phyloP scores from a whole-genome alignment of 2,888 invertebrate genomes.

The Synanthedon myopaeformis region DNA sequence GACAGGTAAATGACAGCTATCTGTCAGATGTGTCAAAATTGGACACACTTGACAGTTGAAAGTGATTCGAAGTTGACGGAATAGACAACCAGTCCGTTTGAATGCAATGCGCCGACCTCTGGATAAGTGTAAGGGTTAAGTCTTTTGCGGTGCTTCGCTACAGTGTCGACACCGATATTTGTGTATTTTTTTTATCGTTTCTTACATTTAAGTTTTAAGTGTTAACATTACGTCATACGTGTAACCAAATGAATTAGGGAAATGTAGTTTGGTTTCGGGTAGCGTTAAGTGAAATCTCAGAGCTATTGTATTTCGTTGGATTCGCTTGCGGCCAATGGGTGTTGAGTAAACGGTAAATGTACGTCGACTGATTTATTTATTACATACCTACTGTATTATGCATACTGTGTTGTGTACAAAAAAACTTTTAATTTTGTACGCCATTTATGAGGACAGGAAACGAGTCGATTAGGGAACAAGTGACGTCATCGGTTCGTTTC shows the following conservation, averaged over 20 bases:
- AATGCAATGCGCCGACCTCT: constrained; percentile 20
- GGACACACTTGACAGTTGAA: neutral
- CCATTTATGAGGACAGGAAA: too few species aligned
- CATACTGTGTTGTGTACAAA: too few species aligned
- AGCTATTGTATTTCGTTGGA: too few species aligned
- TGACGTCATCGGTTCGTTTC: too few species aligned
- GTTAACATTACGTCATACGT: constrained; percentile 14
- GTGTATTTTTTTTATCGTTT: constrained; percentile 30
- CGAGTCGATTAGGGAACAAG: too few species aligned
- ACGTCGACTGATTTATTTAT: neutral
- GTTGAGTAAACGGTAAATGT: neutral
- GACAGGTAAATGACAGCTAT: too few species aligned
- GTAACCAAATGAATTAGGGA: neutral
- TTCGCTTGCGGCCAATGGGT: too few species aligned
- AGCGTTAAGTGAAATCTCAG: neutral
- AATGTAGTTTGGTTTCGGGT: neutral
- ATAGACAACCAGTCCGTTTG: too few species aligned
- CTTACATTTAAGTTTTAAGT: constrained; percentile 41
- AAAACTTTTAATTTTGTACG: too few species aligned
- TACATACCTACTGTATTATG: too few species aligned
- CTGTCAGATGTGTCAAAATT: neutral
- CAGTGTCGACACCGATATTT: constrained; percentile 41
- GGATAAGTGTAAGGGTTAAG: constrained; percentile 42
- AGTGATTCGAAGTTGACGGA: too few species aligned
- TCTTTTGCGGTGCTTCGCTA: constrained; percentile 57